Evolutionary conservation across 1,140 invertebrate genomes (phyloP).

Genomic region (Cydia strobilella): DNA sequence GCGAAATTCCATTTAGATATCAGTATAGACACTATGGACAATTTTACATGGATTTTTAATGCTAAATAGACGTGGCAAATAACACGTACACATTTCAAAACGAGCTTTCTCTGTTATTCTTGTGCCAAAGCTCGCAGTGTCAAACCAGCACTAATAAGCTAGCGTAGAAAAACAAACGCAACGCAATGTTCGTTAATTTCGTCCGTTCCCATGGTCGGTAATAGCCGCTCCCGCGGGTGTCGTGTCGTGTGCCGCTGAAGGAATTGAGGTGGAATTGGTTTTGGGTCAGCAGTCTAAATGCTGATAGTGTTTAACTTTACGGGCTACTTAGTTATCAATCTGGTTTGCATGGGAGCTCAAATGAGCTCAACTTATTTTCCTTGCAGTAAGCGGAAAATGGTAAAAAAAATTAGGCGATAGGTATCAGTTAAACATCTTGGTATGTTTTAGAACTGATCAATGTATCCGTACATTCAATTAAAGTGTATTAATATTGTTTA

Average conservation of each 20-base stretch:
- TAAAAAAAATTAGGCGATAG: too few species aligned
- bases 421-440: too few species aligned
- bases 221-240: background rate
- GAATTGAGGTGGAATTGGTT: background rate
- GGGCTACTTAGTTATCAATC: background rate
- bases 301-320: background rate
- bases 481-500: too few species aligned
- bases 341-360: too few species aligned
- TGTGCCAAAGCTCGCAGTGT: background rate
- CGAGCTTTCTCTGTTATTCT: slow-evolving; percentile 1
- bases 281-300: background rate
- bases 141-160: slow-evolving; percentile 28
- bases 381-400: too few species aligned
- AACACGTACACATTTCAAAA: background rate
- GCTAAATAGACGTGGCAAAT: background rate
- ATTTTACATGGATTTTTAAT: too few species aligned
- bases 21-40: too few species aligned
- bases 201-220: background rate
- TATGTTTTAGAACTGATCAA: too few species aligned
- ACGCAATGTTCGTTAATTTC: slow-evolving; percentile 5
- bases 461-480: too few species aligned
- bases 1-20: too few species aligned
- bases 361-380: too few species aligned
- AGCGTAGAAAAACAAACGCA: slow-evolving; percentile 15
- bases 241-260: slow-evolving; percentile 2